Evolutionary conservation across 2,888 invertebrate genomes (phyloP).

Genomic region (Sacculina carcini): DNA sequence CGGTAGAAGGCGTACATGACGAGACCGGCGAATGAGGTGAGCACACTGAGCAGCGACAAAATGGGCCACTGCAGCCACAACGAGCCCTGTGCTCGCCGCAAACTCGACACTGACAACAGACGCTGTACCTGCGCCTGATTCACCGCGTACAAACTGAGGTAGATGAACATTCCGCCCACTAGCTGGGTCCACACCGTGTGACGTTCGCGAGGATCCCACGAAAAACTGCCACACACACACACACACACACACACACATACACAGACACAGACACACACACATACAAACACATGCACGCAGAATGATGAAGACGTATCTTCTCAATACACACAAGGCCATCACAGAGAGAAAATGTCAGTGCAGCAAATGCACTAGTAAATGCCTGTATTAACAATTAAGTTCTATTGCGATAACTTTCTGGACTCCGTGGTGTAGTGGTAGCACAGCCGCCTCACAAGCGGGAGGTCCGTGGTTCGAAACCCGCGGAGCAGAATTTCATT

Average conservation of each 20-base stretch:
- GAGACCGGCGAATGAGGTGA: slow-evolving; percentile 45
- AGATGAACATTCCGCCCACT: slow-evolving; percentile 55
- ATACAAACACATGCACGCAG: too few relatives aligned
- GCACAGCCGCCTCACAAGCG: too few relatives aligned
- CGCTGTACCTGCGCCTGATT: slow-evolving; percentile 50
- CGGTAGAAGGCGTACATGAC: slow-evolving; percentile 59
- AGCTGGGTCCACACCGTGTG: slow-evolving; percentile 57
- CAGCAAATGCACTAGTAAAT: too few relatives aligned
- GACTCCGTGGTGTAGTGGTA: too few relatives aligned
- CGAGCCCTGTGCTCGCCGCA: slow-evolving; percentile 40
- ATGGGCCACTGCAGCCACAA: slow-evolving; percentile 61
- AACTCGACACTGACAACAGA: slow-evolving; percentile 23
- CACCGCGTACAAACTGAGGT: slow-evolving; percentile 53
- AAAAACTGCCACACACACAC: slow-evolving; percentile 29
- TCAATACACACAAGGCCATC: too few relatives aligned
- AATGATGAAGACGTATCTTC: too few relatives aligned
- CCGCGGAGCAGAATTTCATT: too few relatives aligned
- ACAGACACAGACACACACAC: too few relatives aligned
- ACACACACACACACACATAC: background rate
- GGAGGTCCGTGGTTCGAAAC: too few relatives aligned
- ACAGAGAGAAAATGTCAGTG: too few relatives aligned
- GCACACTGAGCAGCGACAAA: slow-evolving; percentile 38
- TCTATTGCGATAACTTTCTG: too few relatives aligned
- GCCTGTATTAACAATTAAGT: too few relatives aligned
- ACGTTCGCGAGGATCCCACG: slow-evolving; percentile 48